Percentiles rank a stretch among this genome's conserved stretches.
These are phyloP conservation scores for Limosa lapponica DNA, from an alignment of 2,797 vertebrate species.

Conservation along the genomic window DNA sequence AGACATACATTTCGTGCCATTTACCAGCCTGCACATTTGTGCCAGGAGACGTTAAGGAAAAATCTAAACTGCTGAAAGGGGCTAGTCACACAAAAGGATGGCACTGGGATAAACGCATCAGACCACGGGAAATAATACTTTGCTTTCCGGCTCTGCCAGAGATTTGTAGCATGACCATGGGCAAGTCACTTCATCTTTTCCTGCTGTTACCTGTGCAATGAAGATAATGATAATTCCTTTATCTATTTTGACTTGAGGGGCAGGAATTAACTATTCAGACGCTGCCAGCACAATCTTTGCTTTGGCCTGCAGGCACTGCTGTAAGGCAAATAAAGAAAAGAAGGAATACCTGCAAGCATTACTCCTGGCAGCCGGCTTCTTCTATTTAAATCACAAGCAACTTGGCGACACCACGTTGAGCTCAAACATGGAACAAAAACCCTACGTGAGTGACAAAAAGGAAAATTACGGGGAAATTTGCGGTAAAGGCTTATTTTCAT, in stretches of 20 bases:
- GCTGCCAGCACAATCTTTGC: slow-evolving; percentile 28
- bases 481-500: background rate
- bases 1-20: background rate
- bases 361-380: background rate
- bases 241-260: slow-evolving; percentile 7
- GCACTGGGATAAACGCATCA: background rate
- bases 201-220: background rate
- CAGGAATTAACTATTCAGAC: slow-evolving; percentile 8
- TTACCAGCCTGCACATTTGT: background rate
- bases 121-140: background rate
- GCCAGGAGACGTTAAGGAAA: background rate
- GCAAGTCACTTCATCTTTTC: background rate
- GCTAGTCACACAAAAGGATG: background rate
- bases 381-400: slow-evolving; percentile 44
- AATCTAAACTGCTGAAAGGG: background rate
- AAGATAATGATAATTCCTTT: slow-evolving; percentile 36
- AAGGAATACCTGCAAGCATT: slow-evolving; percentile 48
- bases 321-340: slow-evolving; percentile 58
- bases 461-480: background rate
- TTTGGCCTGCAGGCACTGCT: slow-evolving; percentile 52
- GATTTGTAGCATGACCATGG: background rate
- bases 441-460: background rate
- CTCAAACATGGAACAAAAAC: slow-evolving; percentile 12
- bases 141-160: background rate
- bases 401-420: background rate